Evolutionary conservation across 2,113 vertebrate species (phyloP), one percentile per base, ranked within the genome.

Genomic region (Saccopteryx bilineata): DNA sequence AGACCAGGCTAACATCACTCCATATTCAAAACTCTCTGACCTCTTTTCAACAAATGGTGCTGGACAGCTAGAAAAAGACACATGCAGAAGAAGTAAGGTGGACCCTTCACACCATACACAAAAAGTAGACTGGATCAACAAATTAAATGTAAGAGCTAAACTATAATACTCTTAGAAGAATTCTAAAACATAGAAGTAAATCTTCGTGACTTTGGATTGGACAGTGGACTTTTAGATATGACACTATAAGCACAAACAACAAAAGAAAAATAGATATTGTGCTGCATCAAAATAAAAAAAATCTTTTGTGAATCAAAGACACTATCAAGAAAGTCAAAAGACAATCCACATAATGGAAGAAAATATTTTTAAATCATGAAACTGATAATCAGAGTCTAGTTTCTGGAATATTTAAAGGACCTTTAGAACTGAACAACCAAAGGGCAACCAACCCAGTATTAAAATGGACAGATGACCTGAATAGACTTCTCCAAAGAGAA

Each of bases 311-410:
- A 91, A 81, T 85, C 26, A 71, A 91, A 58, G 66, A 33, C 5
- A 71, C 24, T 74, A 21, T 87, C 58, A 81, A 86, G 50, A 92
- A 66, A 92, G n/a, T 90, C 33, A 52, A 78, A 95, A 75, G 87
- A 69, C n/a, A 91, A 5, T 26, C 11, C 74, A 85, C 19, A 58
- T 50, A 82, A 78, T 76, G 24, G 26, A 50, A 87, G 58, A 90
- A 96, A 78, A 58, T 75, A 71, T 50, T 71, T 87, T 11, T 3
- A 39, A 90, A 68, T 78, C 21, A 17, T 21, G 4, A 74, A 48
- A 60, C 60, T 92, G 39, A 7, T 86, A 74, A 39, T 39, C 39
- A 93, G 31, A n/a, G 17, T 72, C n/a, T 71, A 69, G n/a, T 76
- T 88, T 81, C 28, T 28, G 31, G 75, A 93, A 31, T 58, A 19